Conservation (phyloP, 2,888 invertebrate species). For the Eutolmus rufibarbis region DNA sequence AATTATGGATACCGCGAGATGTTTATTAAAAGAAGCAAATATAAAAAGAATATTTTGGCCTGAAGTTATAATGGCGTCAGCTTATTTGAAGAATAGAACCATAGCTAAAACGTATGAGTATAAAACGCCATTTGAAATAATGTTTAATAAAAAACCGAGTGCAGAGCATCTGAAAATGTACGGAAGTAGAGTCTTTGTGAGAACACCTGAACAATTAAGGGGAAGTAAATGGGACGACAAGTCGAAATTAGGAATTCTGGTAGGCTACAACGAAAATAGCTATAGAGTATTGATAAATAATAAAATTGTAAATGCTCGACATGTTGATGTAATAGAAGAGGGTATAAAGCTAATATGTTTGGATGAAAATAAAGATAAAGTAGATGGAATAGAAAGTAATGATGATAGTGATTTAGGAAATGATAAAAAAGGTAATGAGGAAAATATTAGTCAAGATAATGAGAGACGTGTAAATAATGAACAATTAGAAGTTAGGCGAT, state of each 20-base stretch:
- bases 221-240: slow-evolving; percentile 30
- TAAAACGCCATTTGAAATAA: slow-evolving; percentile 38
- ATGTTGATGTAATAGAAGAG: slow-evolving; percentile 50
- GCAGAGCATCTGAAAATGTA: slow-evolving; percentile 22
- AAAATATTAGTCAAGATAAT: slow-evolving; percentile 24
- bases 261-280: slow-evolving; percentile 30
- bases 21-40: slow-evolving; percentile 49
- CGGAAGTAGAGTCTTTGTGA: slow-evolving; percentile 40
- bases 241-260: slow-evolving; percentile 30
- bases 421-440: slow-evolving; percentile 45
- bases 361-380: slow-evolving; percentile 21
- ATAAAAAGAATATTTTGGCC: slow-evolving; percentile 44
- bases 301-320: slow-evolving; percentile 24
- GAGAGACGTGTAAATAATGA: too few species aligned
- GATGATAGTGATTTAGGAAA: too few species aligned
- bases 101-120: slow-evolving; percentile 32
- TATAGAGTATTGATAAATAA: slow-evolving; percentile 38
- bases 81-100: slow-evolving; percentile 44
- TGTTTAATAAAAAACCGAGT: background rate
- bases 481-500: too few species aligned
- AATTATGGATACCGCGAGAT: slow-evolving; percentile 49
- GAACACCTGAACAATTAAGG: background rate
- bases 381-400: too few species aligned
- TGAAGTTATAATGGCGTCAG: slow-evolving; percentile 40
- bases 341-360: slow-evolving; percentile 48